These are phyloP conservation scores for Probaryconus sp. DNA, from an alignment of 1,140 invertebrate genomes.

Conservation along the genomic window DNA sequence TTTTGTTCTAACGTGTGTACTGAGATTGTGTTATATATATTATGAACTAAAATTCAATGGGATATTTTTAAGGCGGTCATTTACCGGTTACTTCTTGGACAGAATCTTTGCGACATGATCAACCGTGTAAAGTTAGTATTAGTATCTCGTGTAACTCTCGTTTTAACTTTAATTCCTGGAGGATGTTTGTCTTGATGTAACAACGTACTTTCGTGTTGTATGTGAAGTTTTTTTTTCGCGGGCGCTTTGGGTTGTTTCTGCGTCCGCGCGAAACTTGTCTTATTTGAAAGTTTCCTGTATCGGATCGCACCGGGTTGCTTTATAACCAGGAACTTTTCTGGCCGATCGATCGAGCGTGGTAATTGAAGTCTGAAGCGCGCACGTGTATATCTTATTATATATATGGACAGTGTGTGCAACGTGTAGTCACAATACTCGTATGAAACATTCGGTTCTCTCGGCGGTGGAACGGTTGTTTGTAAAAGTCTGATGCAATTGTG, in stretches of 20 bases:
- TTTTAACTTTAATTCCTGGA: constrained; percentile 47
- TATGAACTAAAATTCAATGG: no score
- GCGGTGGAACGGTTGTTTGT: constrained; percentile 1
- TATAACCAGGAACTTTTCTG: constrained; percentile 54
- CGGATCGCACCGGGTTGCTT: constrained; percentile 43
- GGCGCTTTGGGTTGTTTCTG: constrained; percentile 30
- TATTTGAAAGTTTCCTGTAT: constrained; percentile 51
- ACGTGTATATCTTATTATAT: constrained; percentile 37
- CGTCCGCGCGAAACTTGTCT: constrained; percentile 47
- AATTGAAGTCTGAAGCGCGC: constrained; percentile 52
- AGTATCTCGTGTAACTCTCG: constrained; percentile 15
- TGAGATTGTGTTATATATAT: no score
- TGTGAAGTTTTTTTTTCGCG: constrained; percentile 21
- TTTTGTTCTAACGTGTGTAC: no score
- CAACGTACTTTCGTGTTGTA: constrained; percentile 21
- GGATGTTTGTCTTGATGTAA: constrained; percentile 33
- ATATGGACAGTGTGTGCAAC: constrained; percentile 10
- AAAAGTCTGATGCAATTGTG: constrained; percentile 4
- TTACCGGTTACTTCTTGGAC: no score
- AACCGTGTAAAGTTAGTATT: constrained; percentile 38
- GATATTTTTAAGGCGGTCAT: no score
- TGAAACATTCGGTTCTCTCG: constrained; percentile 32
- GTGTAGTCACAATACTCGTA: constrained; percentile 15
- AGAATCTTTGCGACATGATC: no score
- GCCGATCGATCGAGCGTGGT: constrained; percentile 49